These are phyloP conservation scores for Ceratina calcarata DNA, from an alignment of 1,140 invertebrate genomes.

Conservation along the genomic window DNA sequence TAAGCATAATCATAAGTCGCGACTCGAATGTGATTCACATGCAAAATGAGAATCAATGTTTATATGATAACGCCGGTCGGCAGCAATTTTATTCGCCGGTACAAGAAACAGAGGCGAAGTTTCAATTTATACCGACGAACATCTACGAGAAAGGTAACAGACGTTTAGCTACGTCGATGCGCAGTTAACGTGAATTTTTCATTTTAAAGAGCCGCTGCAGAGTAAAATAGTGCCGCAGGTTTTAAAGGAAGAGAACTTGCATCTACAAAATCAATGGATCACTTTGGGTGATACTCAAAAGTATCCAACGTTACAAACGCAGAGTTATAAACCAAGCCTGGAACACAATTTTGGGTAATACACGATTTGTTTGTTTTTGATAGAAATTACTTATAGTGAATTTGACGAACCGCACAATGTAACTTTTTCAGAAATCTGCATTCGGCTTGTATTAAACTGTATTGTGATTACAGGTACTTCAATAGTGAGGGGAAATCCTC, in stretches of 20 bases:
- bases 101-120: neutral
- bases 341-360: conserved; percentile 26
- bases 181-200: neutral
- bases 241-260: conserved; percentile 9
- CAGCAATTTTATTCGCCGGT: conserved; percentile 22
- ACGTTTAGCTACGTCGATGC: too few relatives aligned
- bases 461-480: conserved; percentile 16
- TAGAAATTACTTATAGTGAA: too few relatives aligned
- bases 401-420: too few relatives aligned
- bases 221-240: neutral
- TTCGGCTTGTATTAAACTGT: neutral
- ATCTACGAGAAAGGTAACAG: conserved; percentile 8
- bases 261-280: conserved; percentile 17
- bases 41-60: conserved; percentile 7
- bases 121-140: conserved; percentile 1
- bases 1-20: conserved; percentile 18
- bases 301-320: conserved; percentile 10
- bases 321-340: neutral
- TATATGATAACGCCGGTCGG: neutral
- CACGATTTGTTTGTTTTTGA: too few relatives aligned
- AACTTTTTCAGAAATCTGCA: too few relatives aligned
- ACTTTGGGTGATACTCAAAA: conserved; percentile 9
- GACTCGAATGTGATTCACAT: neutral
- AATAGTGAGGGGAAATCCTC: neutral
- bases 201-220: neutral